phyloP scores from a whole-genome alignment of 1,140 invertebrate species.

The Danaus melanippus region DNA sequence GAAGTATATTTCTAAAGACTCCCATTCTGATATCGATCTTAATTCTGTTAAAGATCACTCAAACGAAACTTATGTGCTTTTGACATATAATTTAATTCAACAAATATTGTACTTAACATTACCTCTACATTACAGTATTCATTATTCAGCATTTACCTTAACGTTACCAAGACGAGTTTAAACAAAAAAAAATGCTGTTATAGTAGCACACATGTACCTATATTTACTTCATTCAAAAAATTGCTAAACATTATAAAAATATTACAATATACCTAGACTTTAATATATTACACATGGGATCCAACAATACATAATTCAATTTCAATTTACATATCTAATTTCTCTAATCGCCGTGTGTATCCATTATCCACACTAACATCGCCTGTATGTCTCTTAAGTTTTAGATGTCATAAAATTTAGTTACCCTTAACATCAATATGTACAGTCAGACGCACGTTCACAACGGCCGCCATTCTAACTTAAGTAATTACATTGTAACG shows the following conservation, averaged over 20 bases:
- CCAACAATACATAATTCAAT: constrained; percentile 63
- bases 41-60: constrained; percentile 48
- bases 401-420: too few species aligned
- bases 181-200: constrained; percentile 19
- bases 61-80: constrained; percentile 57
- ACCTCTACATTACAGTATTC: constrained; percentile 40
- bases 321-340: constrained; percentile 63
- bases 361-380: too few species aligned
- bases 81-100: constrained; percentile 51
- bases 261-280: constrained; percentile 57
- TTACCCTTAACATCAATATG: constrained; percentile 13
- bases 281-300: constrained; percentile 65
- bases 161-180: constrained; percentile 17
- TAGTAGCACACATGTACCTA: constrained; percentile 32
- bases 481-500: too few species aligned
- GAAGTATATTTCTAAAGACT: constrained; percentile 53
- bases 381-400: too few species aligned
- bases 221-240: constrained; percentile 23
- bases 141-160: constrained; percentile 20
- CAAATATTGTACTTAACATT: constrained; percentile 67
- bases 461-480: constrained; percentile 12
- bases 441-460: constrained; percentile 30
- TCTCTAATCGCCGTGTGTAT: constrained; percentile 36
- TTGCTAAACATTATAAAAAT: constrained; percentile 63
- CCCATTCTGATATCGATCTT: constrained; percentile 44